These are phyloP conservation scores for Acleris cristana DNA, from an alignment of 2,888 invertebrate genomes.

Conservation along the genomic window DNA sequence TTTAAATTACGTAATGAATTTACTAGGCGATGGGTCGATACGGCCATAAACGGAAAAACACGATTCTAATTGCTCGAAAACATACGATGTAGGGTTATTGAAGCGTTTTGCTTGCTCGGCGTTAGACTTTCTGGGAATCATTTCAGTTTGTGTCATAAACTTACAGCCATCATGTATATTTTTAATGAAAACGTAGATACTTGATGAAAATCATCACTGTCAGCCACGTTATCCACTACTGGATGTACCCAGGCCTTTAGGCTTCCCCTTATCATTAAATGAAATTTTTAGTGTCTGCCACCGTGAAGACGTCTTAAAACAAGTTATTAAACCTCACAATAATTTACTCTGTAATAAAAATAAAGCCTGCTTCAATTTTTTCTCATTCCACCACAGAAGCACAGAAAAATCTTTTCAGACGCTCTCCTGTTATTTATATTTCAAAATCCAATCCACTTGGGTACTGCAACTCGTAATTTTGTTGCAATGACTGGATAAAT, in stretches of 20 bases:
- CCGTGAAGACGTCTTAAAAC: no score
- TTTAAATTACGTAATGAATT: conserved; percentile 78
- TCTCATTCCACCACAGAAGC: conserved; percentile 22
- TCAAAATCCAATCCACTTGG: conserved; percentile 19
- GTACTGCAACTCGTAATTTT: conserved; percentile 15
- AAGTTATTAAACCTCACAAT: neutral
- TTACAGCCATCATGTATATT: neutral
- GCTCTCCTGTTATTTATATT: conserved; percentile 18
- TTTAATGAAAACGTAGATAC: no score
- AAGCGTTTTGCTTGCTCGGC: conserved; percentile 27
- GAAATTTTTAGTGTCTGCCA: neutral
- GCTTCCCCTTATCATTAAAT: neutral
- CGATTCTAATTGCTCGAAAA: conserved; percentile 43
- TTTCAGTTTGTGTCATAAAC: conserved; percentile 13
- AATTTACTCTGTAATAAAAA: conserved; percentile 15
- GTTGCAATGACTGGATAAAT: conserved; percentile 13
- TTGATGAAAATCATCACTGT: no score
- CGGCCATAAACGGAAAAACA: conserved; percentile 43
- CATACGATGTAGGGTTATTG: conserved; percentile 36
- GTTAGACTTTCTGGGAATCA: conserved; percentile 5
- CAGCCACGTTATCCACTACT: no score
- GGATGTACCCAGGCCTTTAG: no score
- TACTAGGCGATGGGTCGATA: conserved; percentile 57
- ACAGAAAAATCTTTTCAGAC: conserved; percentile 19
- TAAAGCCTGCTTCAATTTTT: conserved; percentile 10